Evolutionary conservation across 2,888 invertebrate genomes (phyloP).

Genomic region (Callinectes sapidus): DNA sequence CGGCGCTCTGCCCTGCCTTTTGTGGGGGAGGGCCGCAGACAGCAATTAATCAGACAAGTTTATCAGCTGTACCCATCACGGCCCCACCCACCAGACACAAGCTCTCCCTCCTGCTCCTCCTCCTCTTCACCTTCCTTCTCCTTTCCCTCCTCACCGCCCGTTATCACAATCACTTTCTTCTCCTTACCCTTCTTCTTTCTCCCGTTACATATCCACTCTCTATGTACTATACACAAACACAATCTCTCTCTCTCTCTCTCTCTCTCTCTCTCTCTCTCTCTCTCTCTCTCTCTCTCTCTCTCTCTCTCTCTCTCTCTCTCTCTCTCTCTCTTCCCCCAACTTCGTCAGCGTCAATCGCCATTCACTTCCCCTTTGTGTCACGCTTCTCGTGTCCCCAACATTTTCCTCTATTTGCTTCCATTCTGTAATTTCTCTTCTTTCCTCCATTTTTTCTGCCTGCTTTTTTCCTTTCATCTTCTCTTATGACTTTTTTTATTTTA

Average conservation of each 20-base stretch:
- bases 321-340: background rate
- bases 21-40: background rate
- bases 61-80: conserved; percentile 34
- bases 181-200: background rate
- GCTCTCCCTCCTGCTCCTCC: background rate
- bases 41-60: conserved; percentile 42
- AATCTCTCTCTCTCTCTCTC: conserved; percentile 4
- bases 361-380: background rate
- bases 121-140: background rate
- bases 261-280: conserved; percentile 13
- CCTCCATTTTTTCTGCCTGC: background rate
- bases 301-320: conserved; percentile 8
- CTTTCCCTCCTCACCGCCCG: background rate
- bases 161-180: background rate
- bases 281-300: conserved; percentile 9
- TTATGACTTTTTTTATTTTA: background rate
- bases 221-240: background rate
- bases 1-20: conserved; percentile 31
- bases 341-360: conserved; percentile 12
- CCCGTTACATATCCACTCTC: background rate
- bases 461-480: background rate
- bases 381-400: background rate
- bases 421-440: background rate
- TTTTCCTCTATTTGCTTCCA: background rate
- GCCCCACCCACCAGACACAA: conserved; percentile 27